Base-by-base conservation (phyloP, 2,888 invertebrate species). In the Philereme vetulata region DNA sequence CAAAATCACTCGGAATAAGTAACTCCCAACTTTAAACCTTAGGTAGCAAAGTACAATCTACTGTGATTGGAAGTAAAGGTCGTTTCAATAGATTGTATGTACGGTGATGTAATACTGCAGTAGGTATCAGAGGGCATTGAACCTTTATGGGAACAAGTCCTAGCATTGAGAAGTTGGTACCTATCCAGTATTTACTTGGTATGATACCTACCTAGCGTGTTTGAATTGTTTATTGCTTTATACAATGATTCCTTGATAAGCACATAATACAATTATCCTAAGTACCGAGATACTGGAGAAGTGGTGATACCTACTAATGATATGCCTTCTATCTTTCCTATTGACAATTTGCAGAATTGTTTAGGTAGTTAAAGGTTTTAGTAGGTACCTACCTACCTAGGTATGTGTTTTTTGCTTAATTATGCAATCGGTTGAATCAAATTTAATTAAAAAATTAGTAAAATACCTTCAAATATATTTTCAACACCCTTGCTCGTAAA, bases 71-170 rank as follows among this genome's bases (percentile, higher is more conserved):
- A 44, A 34, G 33, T 65, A 74, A 77, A 76, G 74, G 77, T 72
- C 76, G 65, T 56, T 58, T 57, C 52, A 52, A 55, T 59, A 46
- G 55, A 64, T 52, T 53, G 51, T 55, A 33, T 52, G 56, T 43
- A 36, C 45, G 32, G 60, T 77, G 77, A 78, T 76, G 78, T 78
- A 80, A 81, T 66, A 61, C 60, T 67, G 67, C 66, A 59, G 69
- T 70, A 47, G 51, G 44, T 35, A 51, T 10, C 21, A 51, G 11
- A 40, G 66, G 42, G 33, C 60, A 36, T 50, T 66, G 67, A 66
- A 62, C 67, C 56, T 35, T 42, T 54, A 48, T 58, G 51, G 44
- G 51, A 62, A 54, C 51, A 58, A 43, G 56, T 42, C n/a, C 8
- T 33, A 38, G 6, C 21, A 21, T 21, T 21, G 21, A 21, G 21